These are phyloP conservation scores for Theonella swinhoei DNA, from an alignment of 37 sponge, comb jelly and placozoan genomes.

Conservation along the genomic window DNA sequence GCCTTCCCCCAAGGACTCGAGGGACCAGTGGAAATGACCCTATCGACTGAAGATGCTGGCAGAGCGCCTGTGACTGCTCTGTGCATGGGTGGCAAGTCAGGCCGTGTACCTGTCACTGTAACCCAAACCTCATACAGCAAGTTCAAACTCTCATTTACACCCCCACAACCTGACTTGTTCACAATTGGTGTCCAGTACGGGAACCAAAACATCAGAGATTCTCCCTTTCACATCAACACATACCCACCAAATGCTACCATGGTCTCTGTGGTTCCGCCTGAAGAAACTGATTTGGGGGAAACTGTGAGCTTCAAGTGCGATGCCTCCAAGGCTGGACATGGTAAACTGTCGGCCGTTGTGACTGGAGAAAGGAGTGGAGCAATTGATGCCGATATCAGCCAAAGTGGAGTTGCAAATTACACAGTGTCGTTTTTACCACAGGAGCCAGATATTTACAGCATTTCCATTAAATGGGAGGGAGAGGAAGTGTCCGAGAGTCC, in stretches of 20 bases:
- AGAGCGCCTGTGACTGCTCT: conserved; percentile 38
- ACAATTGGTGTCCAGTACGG: conserved; percentile 55
- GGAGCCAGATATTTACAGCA: conserved; percentile 19
- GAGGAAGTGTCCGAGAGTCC: conserved; percentile 47
- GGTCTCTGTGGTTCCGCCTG: conserved; percentile 20
- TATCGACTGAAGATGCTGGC: conserved; percentile 36
- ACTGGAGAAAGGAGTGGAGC: not conserved
- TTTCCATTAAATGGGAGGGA: conserved; percentile 43
- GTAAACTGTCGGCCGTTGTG: conserved; percentile 18
- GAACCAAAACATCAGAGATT: conserved; percentile 7
- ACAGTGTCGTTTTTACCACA: conserved; percentile 32
- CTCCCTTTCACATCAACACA: conserved; percentile 26
- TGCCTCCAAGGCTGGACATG: conserved; percentile 15
- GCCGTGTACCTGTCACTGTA: conserved; percentile 20
- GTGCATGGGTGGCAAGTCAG: conserved; percentile 22
- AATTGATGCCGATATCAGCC: not conserved
- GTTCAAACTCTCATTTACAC: conserved; percentile 38
- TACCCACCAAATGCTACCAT: conserved; percentile 35
- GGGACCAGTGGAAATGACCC: conserved; percentile 17
- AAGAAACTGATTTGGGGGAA: not conserved
- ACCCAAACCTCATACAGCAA: not conserved
- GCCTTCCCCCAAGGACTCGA: not conserved
- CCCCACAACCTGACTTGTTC: conserved; percentile 49
- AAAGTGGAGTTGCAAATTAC: not conserved
- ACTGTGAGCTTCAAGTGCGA: conserved; percentile 9